These are phyloP conservation scores for Sepiola atlantica DNA, from an alignment of 2,888 invertebrate genomes.

Conservation along the genomic window DNA sequence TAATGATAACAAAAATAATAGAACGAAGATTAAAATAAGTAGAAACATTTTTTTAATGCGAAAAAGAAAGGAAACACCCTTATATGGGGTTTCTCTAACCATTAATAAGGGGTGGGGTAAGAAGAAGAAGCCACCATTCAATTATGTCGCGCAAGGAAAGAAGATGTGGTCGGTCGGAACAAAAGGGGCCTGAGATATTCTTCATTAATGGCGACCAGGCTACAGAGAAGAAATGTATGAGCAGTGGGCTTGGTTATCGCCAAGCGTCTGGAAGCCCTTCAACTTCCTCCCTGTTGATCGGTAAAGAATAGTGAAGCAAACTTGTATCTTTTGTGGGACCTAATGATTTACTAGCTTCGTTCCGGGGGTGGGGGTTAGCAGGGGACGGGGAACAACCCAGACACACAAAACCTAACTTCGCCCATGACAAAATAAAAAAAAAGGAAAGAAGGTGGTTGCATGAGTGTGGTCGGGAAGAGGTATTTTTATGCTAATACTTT, in stretches of 20 bases:
- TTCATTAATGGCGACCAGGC: not conserved
- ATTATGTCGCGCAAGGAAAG: not conserved
- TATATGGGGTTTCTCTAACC: not conserved
- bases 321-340: not conserved
- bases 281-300: not conserved
- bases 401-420: not conserved
- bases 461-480: not conserved
- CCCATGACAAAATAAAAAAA: not conserved
- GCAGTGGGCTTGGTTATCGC: not conserved
- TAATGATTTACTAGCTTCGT: not conserved
- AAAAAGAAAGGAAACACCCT: not conserved
- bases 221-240: not conserved
- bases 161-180: not conserved
- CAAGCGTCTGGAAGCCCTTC: not conserved
- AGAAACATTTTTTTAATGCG: not conserved
- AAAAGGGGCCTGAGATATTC: not conserved
- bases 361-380: not conserved
- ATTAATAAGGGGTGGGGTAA: not conserved
- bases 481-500: not conserved
- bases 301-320: not conserved
- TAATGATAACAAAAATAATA: no score
- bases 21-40: no score
- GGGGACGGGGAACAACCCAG: not conserved
- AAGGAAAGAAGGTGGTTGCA: no score
- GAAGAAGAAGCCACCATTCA: not conserved